Base-by-base conservation (phyloP, 2,797 vertebrate genomes). In the Esox lucius region DNA sequence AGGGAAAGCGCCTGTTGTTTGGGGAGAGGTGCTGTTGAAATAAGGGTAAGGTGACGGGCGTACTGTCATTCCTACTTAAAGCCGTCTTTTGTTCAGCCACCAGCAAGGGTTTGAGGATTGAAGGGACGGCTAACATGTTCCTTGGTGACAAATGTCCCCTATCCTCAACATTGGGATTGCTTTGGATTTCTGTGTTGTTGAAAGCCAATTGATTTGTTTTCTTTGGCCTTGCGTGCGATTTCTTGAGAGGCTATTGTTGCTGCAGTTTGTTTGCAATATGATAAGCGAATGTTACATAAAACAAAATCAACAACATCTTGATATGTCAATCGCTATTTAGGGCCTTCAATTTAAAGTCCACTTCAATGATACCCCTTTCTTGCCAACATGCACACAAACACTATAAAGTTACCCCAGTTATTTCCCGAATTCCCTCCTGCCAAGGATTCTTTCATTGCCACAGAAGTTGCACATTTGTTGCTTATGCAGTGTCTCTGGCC, bases 111-210 rank as follows among this genome's bases (percentile, higher is more conserved):
- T 8, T 49, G 9, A 16, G 22, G 68, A 42, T 67, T 80, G 64
- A 81, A 72, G 82, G 78, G 81, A 39, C 4, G 72, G 77, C 85
- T 87, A 72, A 79, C 22, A 24, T 61, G 56, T 61, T 61, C 22
- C 11, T 11, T 24, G 83, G 85, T 84, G 78, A 89, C 89, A 90
- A 90, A 87, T 77, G 68, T 68, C 89, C 87, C 85, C 69, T 82
- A 88, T 88, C 59, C 70, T 48, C 48, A 69, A 33, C 70, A 56
- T 49, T 24, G 68, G 80, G 56, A 78, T 39, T 26, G 35, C 73
- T 69, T 74, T 22, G 71, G 71, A 24, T 59, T 7, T n/a, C 42
- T 19, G 6, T 13, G 16, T 72, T 31, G 46, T 65, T 75, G 56
- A 70, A 80, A 15, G 26, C 15, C 13, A 22, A 17, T 39, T 48